Percentiles rank a stretch among this genome's conserved stretches.
phyloP scores from a whole-genome alignment of 2,888 invertebrate genomes.

The Pilophorus perplexus region DNA sequence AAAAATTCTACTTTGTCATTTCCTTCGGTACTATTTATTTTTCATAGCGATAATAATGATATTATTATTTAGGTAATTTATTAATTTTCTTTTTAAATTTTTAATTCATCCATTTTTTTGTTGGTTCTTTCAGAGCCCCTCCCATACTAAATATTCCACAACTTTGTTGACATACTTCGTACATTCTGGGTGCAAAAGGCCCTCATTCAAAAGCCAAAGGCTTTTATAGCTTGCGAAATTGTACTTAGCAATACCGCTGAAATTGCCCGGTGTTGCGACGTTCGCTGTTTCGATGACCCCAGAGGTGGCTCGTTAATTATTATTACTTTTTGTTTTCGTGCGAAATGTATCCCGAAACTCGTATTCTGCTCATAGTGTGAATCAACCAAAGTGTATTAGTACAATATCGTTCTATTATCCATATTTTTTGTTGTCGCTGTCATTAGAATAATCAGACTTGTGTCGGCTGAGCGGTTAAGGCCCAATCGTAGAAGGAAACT shows the following conservation, averaged over 20 bases:
- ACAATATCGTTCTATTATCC: background rate
- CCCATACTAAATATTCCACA: background rate
- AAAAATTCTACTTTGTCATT: background rate
- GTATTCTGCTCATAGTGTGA: background rate
- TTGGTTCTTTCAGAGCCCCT: background rate
- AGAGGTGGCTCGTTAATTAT: too few species aligned
- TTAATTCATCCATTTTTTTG: background rate
- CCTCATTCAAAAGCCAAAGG: too few species aligned
- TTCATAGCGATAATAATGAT: background rate
- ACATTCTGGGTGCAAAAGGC: too few species aligned
- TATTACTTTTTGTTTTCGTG: too few species aligned
- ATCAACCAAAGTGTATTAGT: constrained; percentile 24
- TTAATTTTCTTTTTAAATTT: background rate
- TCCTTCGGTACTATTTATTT: constrained; percentile 21
- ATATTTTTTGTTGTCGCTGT: background rate
- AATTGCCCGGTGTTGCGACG: background rate
- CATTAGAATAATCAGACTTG: background rate
- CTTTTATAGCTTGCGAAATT: too few species aligned
- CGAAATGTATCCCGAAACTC: background rate
- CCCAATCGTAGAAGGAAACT: too few species aligned
- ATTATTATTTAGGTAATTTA: constrained; percentile 1
- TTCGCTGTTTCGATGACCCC: too few species aligned
- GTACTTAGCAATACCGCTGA: background rate
- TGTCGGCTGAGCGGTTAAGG: too few species aligned
- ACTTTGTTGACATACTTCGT: too few species aligned